phyloP scores from a whole-genome alignment of 2,888 invertebrate genomes.

The Tenthredo livida region DNA sequence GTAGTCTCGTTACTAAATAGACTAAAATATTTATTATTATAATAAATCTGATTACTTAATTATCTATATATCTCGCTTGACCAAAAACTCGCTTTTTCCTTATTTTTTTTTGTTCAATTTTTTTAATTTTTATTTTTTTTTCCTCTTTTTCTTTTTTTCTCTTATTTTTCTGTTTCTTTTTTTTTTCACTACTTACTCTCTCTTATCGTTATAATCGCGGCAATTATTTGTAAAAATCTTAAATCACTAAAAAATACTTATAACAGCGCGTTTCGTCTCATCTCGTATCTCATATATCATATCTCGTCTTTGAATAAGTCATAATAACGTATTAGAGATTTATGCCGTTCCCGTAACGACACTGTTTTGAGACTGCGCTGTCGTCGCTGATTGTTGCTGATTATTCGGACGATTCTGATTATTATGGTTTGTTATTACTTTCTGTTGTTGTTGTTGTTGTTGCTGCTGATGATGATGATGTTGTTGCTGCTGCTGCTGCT shows the following conservation, averaged over 20 bases:
- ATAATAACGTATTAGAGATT: conserved; percentile 16
- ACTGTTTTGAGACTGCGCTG: conserved; percentile 65
- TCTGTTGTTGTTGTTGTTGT: conserved; percentile 68
- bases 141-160: neutral
- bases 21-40: conserved; percentile 39
- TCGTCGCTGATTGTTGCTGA: conserved; percentile 50
- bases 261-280: conserved; percentile 65
- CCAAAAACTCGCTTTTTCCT: conserved; percentile 8
- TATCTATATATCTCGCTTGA: neutral
- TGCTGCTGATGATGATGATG: conserved; percentile 55
- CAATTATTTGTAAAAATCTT: conserved; percentile 76
- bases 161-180: neutral
- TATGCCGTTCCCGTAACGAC: conserved; percentile 75
- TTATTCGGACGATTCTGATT: conserved; percentile 66
- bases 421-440: conserved; percentile 62
- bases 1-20: conserved; percentile 26
- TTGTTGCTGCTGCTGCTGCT: conserved; percentile 60
- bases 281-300: conserved; percentile 58
- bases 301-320: neutral
- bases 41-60: conserved; percentile 42
- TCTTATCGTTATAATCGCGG: conserved; percentile 56
- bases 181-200: neutral
- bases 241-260: conserved; percentile 75
- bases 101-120: neutral
- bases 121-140: neutral